phyloP scores from a whole-genome alignment of 2,113 vertebrate genomes.

The Thermophis baileyi region DNA sequence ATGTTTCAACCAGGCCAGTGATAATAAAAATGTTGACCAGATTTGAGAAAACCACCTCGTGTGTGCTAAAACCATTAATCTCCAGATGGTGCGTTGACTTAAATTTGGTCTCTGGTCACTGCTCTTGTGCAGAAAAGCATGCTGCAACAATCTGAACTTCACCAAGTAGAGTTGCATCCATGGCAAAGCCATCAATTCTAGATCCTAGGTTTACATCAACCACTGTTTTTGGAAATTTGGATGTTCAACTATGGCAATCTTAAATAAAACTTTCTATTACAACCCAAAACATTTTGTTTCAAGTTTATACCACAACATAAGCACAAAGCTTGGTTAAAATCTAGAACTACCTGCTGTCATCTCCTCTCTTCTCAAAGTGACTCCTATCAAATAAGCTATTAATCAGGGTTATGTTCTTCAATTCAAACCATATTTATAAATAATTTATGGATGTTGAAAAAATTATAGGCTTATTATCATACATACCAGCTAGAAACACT shows the following conservation, averaged over 20 bases:
- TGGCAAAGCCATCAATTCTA: neutral
- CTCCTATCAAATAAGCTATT: neutral
- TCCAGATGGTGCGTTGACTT: neutral
- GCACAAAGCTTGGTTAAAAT: no score
- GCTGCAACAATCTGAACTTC: neutral
- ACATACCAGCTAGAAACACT: rapidly evolving
- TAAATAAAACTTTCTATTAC: neutral
- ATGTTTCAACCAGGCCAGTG: neutral
- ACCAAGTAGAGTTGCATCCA: neutral
- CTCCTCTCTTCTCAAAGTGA: neutral
- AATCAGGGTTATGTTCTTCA: neutral
- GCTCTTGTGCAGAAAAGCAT: neutral
- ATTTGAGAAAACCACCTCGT: no score
- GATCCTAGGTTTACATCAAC: neutral
- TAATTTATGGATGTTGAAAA: rapidly evolving
- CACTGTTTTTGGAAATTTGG: neutral
- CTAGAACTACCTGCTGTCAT: neutral
- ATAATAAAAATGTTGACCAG: neutral
- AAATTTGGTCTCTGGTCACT: neutral
- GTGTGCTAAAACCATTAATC: neutral
- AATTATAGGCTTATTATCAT: no score
- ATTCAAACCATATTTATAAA: neutral
- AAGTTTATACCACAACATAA: neutral
- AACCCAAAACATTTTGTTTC: neutral
- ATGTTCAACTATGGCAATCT: neutral